A percentile compares a stretch with the other conserved stretches of the same genome.
These are phyloP conservation scores for Gorsachius goisagi DNA, from an alignment of 2,113 vertebrate genomes.

Conservation along the genomic window DNA sequence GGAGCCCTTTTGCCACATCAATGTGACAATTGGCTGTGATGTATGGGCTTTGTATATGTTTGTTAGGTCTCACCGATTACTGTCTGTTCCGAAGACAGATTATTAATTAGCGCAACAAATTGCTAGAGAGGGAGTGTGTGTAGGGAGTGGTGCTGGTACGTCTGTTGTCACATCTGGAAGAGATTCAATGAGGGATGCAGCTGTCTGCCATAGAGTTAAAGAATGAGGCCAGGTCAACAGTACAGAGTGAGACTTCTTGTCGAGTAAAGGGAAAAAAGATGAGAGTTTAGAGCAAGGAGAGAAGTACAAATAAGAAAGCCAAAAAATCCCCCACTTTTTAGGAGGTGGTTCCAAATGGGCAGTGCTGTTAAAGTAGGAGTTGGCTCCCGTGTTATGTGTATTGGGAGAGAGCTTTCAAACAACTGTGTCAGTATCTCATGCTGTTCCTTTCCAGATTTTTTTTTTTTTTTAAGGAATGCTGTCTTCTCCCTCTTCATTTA, in stretches of 20 bases:
- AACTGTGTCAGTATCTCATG: background rate
- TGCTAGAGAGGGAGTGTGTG: background rate
- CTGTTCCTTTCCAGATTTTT: background rate
- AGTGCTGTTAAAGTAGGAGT: background rate
- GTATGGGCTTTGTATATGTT: background rate
- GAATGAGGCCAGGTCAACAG: fast-evolving
- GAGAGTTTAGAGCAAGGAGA: background rate
- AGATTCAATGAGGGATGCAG: background rate
- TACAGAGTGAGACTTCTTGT: background rate
- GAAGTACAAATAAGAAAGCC: background rate
- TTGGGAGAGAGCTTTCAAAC: background rate
- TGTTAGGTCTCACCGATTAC: slow-evolving; percentile 1
- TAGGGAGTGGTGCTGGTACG: background rate
- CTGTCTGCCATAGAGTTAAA: background rate
- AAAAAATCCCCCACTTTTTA: background rate
- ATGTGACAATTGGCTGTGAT: background rate
- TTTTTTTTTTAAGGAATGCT: background rate
- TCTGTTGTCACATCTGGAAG: background rate
- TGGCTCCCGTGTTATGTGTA: background rate
- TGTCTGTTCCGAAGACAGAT: background rate
- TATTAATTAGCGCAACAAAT: slow-evolving; percentile 31
- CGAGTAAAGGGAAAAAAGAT: background rate
- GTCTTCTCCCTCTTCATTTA: background rate
- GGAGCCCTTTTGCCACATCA: background rate
- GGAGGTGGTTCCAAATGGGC: background rate